Evolutionary conservation across 2,888 invertebrate genomes (phyloP).

Genomic region (Eupithecia abbreviata): DNA sequence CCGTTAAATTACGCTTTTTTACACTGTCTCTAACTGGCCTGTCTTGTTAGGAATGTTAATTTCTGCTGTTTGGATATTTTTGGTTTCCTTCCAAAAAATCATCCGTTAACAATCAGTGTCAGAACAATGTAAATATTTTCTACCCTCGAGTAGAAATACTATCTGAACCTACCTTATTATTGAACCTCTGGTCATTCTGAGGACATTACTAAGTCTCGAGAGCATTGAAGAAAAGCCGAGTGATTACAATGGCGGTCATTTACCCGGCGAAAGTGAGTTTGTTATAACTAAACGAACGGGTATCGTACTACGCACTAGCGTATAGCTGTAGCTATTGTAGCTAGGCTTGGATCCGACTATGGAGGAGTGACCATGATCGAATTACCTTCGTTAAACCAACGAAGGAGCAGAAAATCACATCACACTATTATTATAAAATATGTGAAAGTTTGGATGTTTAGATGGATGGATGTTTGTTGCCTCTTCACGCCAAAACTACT

Average conservation of each 20-base stretch:
- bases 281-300: background rate
- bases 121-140: background rate
- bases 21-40: too few relatives aligned
- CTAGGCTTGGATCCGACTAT: too few relatives aligned
- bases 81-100: too few relatives aligned
- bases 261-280: conserved; percentile 49
- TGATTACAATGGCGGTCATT: conserved; percentile 31
- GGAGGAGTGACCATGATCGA: background rate
- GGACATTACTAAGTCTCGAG: conserved; percentile 22
- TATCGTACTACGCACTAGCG: background rate
- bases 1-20: too few relatives aligned
- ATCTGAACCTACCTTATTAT: background rate
- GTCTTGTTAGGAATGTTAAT: too few relatives aligned
- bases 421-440: too few relatives aligned
- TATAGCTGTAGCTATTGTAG: background rate
- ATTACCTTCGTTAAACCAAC: background rate
- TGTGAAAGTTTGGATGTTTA: too few relatives aligned
- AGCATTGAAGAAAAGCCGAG: conserved; percentile 25
- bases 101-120: too few relatives aligned
- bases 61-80: too few relatives aligned
- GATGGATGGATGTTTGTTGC: too few relatives aligned
- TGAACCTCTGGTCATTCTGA: conserved; percentile 11
- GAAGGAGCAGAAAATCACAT: background rate
- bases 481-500: too few relatives aligned
- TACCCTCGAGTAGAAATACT: background rate